Percentiles rank a stretch among this genome's conserved stretches.
Conservation (phyloP, 2,888 invertebrate species). For the Aporophyla lueneburgensis region DNA sequence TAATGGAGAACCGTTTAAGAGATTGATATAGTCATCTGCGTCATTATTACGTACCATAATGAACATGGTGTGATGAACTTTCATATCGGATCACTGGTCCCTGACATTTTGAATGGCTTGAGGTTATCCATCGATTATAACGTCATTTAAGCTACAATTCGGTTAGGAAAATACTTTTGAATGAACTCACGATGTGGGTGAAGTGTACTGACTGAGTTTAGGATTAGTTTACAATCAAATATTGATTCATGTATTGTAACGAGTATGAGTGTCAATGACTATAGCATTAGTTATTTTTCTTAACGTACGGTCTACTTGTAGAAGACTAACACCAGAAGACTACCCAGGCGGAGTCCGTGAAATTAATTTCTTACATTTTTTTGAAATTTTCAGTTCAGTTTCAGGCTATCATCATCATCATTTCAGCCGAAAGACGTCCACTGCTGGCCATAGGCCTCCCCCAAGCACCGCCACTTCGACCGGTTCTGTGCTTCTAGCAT, state of each 20-base stretch:
- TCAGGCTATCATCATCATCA: too few species aligned
- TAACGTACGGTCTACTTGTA: neutral
- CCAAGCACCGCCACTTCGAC: too few species aligned
- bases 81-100: constrained; percentile 82
- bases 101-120: constrained; percentile 85
- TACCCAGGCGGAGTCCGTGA: too few species aligned
- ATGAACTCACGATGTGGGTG: constrained; percentile 32
- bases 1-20: constrained; percentile 81
- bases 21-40: constrained; percentile 88
- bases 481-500: too few species aligned
- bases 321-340: too few species aligned
- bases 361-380: too few species aligned
- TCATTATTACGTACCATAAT: constrained; percentile 87
- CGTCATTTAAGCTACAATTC: constrained; percentile 77
- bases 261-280: constrained; percentile 2
- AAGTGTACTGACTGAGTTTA: constrained; percentile 25
- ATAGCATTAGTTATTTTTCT: constrained; percentile 6
- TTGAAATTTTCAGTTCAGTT: too few species aligned
- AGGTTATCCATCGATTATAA: constrained; percentile 82
- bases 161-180: constrained; percentile 54
- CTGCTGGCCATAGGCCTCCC: too few species aligned
- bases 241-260: constrained; percentile 21
- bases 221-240: constrained; percentile 25
- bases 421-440: too few species aligned
- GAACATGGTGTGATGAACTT: constrained; percentile 88